phyloP scores from a whole-genome alignment of 2,888 invertebrate genomes.

The Argyresthia goedartella region DNA sequence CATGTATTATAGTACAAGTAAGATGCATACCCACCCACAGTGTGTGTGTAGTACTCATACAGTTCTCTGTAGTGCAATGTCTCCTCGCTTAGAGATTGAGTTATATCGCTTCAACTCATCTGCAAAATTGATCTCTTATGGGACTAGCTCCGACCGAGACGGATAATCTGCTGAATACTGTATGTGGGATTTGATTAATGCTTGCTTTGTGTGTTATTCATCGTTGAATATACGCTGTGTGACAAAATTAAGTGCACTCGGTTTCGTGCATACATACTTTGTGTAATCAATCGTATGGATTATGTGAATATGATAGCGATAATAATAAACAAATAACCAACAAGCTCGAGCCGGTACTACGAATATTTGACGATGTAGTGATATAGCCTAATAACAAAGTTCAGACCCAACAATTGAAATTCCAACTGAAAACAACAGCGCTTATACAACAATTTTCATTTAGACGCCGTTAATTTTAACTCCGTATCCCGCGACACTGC shows the following conservation, averaged over 20 bases:
- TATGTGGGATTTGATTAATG: constrained; percentile 3
- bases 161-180: constrained; percentile 7
- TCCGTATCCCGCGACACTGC: neutral
- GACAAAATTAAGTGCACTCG: neutral
- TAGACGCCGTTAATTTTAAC: neutral
- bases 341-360: no score
- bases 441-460: neutral
- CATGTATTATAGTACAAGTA: no score
- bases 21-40: no score
- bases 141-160: constrained; percentile 9
- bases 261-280: no score
- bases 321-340: no score
- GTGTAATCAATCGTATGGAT: no score
- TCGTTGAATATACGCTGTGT: neutral
- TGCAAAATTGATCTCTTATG: constrained; percentile 14
- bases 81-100: constrained; percentile 6
- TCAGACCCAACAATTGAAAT: neutral
- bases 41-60: no score
- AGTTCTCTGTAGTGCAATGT: neutral
- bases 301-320: no score
- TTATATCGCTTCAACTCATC: constrained; percentile 13
- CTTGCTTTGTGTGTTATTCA: neutral
- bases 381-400: no score
- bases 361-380: no score
- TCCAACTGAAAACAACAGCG: neutral